Base-by-base conservation (phyloP, 2,113 vertebrate genomes). In the Platanista minor region DNA sequence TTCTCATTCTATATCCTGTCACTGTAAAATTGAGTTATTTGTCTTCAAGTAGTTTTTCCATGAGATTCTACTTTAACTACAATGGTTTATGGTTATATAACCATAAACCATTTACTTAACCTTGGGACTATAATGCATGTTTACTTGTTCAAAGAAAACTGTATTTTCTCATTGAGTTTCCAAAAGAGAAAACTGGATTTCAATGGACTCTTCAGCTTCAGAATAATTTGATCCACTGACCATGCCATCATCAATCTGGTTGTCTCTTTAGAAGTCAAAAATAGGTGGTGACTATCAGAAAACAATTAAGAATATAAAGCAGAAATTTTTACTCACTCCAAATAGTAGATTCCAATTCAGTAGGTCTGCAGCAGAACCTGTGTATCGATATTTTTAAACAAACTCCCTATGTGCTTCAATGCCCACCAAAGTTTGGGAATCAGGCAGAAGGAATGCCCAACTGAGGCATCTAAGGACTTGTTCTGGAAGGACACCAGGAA, bases 11-110 rank as follows among this genome's bases (percentile, higher is more conserved):
- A 9, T 69, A 43, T 41, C 80, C 23, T 91, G 78, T 80, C 41
- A 83, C 41, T 23, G 20, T 82, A 54, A 97, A 85, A 91, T 9
- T 46, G 72, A 96, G 29, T 74, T 91, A 88, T 59, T 52, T 91
- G 31, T 91, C 23, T 95, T 82, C 25, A 46, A 69, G 54, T 5
- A 85, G 66, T 43, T 78, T 13, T 80, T 91, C 67, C 31, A 14
- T 21, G 27, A 83, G 67, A 59, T 39, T 89, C 83, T 71, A 43
- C 18, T 67, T 93, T 66, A 94, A 83, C 39, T 33, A 61, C 6
- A 62, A 31, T 21, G 74, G 31, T 36, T 94, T 57, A 86, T 31
- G 61, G 46, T 69, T 66, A 54, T 2, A 52, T 12, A 66, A 54
- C 29, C 92, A 52, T 52, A 52, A 52, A 52, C 52, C 52, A 17